Conservation (phyloP, 2,797 vertebrate genomes). For the Sphenopsis melanotis region DNA sequence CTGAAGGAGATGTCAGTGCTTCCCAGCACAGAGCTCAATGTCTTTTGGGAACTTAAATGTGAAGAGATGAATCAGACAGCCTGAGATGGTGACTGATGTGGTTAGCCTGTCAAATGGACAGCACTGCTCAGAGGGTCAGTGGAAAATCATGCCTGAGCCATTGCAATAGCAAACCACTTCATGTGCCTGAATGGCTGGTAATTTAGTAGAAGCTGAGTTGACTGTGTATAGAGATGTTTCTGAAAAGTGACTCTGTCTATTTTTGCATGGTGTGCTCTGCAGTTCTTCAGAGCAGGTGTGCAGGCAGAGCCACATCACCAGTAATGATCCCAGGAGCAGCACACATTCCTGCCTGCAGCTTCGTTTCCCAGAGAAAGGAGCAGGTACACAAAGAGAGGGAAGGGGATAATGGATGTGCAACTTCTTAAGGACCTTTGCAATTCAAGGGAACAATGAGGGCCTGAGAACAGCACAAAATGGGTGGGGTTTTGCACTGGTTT, state of each 20-base stretch:
- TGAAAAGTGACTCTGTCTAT: neutral
- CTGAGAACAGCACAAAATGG: neutral
- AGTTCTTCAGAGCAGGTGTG: neutral
- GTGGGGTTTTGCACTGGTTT: neutral
- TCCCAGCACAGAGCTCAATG: neutral
- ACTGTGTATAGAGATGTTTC: neutral
- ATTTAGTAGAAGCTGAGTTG: neutral
- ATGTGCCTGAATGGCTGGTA: constrained; percentile 20
- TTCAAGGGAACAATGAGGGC: neutral
- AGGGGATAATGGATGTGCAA: neutral
- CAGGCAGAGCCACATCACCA: neutral
- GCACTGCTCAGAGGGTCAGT: neutral
- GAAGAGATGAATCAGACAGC: constrained; percentile 27
- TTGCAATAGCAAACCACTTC: neutral
- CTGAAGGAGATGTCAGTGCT: neutral
- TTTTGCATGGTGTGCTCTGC: neutral
- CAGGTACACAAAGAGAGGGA: neutral
- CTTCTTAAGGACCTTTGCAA: constrained; percentile 8
- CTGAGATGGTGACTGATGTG: constrained; percentile 43
- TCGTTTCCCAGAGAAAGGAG: neutral
- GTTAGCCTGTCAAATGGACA: constrained; percentile 36
- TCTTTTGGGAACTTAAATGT: constrained; percentile 22
- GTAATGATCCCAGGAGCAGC: neutral
- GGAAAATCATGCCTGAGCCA: constrained; percentile 11
- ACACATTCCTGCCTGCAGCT: neutral